Evolutionary conservation across 2,797 vertebrate genomes (phyloP).

Genomic region (Threskiornis aethiopicus): DNA sequence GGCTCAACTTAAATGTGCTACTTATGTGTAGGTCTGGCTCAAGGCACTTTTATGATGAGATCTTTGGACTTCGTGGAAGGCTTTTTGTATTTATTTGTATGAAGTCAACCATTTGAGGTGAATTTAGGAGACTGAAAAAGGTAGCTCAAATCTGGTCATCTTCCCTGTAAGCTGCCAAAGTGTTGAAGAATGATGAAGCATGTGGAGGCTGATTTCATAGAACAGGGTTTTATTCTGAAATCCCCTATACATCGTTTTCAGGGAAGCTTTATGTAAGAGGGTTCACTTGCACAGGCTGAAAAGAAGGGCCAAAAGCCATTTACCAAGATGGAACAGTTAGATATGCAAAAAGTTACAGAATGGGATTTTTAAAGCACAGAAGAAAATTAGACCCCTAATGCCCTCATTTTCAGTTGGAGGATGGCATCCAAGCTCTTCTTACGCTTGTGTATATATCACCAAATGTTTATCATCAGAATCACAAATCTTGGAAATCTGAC

Average conservation of each 20-base stretch:
- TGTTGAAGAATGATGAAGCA: neutral
- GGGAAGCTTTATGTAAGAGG: neutral
- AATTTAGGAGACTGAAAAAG: neutral
- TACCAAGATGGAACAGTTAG: neutral
- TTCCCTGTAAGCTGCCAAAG: neutral
- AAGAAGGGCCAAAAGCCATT: neutral
- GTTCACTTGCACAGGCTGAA: neutral
- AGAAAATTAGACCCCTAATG: neutral
- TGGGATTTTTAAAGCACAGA: neutral
- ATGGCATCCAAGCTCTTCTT: neutral
- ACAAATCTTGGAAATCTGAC: neutral
- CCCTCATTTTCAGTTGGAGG: neutral
- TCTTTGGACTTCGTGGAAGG: neutral
- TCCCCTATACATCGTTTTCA: neutral
- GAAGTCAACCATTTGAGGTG: neutral
- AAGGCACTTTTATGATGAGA: neutral
- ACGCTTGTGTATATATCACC: neutral
- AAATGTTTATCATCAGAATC: neutral
- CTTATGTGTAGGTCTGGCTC: neutral
- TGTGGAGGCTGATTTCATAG: neutral
- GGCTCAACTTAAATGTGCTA: neutral
- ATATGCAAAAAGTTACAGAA: neutral
- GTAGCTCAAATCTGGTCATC: neutral
- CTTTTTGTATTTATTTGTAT: neutral
- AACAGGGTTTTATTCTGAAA: neutral